phyloP scores from a whole-genome alignment of 2,113 vertebrate genomes.

The Amia ocellicauda region DNA sequence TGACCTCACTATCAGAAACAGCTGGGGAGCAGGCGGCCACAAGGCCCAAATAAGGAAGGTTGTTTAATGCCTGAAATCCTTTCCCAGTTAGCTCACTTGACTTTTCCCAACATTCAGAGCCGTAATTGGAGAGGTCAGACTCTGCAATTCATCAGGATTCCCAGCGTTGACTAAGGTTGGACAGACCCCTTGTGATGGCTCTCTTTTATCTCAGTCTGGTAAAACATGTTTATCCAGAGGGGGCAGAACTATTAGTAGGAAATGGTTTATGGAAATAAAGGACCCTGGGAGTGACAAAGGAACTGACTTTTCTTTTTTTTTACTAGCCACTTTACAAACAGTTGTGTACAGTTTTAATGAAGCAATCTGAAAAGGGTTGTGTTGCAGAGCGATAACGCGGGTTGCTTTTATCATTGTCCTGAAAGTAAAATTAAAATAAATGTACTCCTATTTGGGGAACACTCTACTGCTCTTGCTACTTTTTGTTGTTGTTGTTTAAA shows the following conservation, averaged over 20 bases:
- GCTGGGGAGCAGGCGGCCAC: slow-evolving; percentile 64
- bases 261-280: slow-evolving; percentile 52
- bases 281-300: slow-evolving; percentile 45
- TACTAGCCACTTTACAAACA: slow-evolving; percentile 55
- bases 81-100: slow-evolving; percentile 68
- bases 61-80: slow-evolving; percentile 65
- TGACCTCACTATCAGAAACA: slow-evolving; percentile 72
- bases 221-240: slow-evolving; percentile 46
- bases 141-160: slow-evolving; percentile 64
- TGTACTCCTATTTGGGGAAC: too few relatives aligned
- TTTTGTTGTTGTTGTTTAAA: too few relatives aligned
- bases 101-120: slow-evolving; percentile 59
- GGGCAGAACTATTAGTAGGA: slow-evolving; percentile 54
- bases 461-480: too few relatives aligned
- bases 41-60: slow-evolving; percentile 83
- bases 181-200: slow-evolving; percentile 45
- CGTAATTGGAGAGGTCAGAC: slow-evolving; percentile 68
- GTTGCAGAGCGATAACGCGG: too few relatives aligned
- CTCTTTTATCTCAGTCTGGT: slow-evolving; percentile 57
- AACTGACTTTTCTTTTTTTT: slow-evolving; percentile 49
- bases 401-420: too few relatives aligned
- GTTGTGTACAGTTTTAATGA: too few relatives aligned
- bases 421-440: too few relatives aligned
- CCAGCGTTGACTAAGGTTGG: slow-evolving; percentile 49
- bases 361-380: too few relatives aligned